phyloP scores from a whole-genome alignment of 1,140 invertebrate species.

The Helicoverpa zea region DNA sequence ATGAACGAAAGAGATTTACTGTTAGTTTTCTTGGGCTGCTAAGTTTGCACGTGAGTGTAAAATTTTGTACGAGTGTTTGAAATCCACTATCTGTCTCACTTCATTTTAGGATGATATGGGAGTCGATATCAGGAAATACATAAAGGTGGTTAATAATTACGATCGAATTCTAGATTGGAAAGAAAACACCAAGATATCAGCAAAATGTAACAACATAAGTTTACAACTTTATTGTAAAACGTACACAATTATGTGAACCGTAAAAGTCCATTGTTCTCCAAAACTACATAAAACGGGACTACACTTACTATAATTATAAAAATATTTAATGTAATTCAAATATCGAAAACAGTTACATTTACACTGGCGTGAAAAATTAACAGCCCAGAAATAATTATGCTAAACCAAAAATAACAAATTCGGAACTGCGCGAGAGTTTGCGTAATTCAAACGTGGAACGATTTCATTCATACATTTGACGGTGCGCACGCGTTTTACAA shows the following conservation, averaged over 20 bases:
- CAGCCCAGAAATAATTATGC: constrained; percentile 37
- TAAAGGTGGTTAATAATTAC: too few relatives aligned
- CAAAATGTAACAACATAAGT: too few relatives aligned
- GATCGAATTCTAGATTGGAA: too few relatives aligned
- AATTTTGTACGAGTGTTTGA: too few relatives aligned
- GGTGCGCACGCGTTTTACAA: constrained; percentile 18
- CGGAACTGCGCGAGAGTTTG: constrained; percentile 14
- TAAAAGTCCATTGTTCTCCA: constrained; percentile 17
- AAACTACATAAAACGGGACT: constrained; percentile 4
- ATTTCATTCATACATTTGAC: constrained; percentile 42
- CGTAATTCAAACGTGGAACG: constrained; percentile 31
- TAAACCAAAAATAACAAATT: constrained; percentile 9
- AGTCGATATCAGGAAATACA: too few relatives aligned
- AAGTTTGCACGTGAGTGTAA: neutral
- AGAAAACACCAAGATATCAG: too few relatives aligned
- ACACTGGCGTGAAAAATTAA: constrained; percentile 43
- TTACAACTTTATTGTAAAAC: too few relatives aligned
- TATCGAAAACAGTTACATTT: constrained; percentile 30
- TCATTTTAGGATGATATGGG: too few relatives aligned
- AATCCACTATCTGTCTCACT: too few relatives aligned
- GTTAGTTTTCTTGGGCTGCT: constrained; percentile 8
- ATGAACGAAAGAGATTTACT: constrained; percentile 22
- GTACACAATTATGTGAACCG: neutral
- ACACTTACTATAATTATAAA: neutral
- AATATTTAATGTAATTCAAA: neutral